These are phyloP conservation scores for Sarcophaga rosellei DNA, from an alignment of 2,888 invertebrate genomes.

Conservation along the genomic window DNA sequence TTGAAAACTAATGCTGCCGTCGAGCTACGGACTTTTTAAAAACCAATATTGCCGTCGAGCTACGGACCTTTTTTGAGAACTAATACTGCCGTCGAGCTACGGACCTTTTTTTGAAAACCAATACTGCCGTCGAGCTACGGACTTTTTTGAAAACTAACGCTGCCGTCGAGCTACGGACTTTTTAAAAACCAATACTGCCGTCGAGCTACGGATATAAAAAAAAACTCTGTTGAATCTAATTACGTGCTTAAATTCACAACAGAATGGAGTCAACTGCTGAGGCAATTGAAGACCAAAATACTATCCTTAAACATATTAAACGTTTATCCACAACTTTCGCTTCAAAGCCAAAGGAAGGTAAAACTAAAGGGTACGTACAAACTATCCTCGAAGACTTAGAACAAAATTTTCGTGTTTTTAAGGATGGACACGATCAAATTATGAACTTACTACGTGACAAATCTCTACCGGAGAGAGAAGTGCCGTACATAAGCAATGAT, in stretches of 20 bases:
- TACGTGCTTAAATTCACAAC: neutral
- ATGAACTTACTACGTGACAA: neutral
- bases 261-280: constrained; percentile 28
- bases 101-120: too few species aligned
- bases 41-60: too few species aligned
- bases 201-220: neutral
- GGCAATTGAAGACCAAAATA: constrained; percentile 20
- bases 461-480: constrained; percentile 36
- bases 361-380: constrained; percentile 30
- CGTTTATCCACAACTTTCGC: constrained; percentile 7
- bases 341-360: neutral
- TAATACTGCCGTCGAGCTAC: too few species aligned
- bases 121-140: too few species aligned
- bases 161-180: neutral
- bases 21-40: too few species aligned
- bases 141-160: neutral
- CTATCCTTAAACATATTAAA: constrained; percentile 21
- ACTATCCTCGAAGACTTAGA: constrained; percentile 41
- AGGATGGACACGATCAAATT: constrained; percentile 36
- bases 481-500: constrained; percentile 23
- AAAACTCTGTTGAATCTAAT: neutral
- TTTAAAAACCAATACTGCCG: too few species aligned
- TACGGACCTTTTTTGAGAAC: too few species aligned
- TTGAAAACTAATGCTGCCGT: too few species aligned
- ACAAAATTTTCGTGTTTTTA: constrained; percentile 32